Percentiles rank a stretch among this genome's conserved stretches.
phyloP scores from a whole-genome alignment of 2,888 invertebrate species.

The Andrena chrysosceles region DNA sequence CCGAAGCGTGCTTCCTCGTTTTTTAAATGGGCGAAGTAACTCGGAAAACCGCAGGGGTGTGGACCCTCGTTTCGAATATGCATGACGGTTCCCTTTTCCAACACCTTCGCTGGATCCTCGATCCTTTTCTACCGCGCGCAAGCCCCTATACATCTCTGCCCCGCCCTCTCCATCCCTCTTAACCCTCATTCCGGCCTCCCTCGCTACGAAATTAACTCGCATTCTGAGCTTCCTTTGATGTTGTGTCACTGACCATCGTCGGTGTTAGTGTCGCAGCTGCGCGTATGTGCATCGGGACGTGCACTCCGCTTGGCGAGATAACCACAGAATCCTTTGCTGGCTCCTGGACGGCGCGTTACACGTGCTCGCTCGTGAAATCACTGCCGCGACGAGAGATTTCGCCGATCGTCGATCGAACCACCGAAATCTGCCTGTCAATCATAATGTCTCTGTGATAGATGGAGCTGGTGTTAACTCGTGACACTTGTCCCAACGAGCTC shows the following conservation, averaged over 20 bases:
- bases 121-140: not conserved
- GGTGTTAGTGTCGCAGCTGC: not conserved
- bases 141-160: not conserved
- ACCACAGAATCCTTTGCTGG: conserved; percentile 19
- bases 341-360: conserved; percentile 18
- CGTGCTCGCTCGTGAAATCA: not conserved
- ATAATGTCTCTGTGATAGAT: too few species aligned
- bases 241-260: conserved; percentile 42
- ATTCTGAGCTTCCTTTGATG: conserved; percentile 64
- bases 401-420: too few species aligned
- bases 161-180: conserved; percentile 18
- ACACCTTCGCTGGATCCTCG: conserved; percentile 18
- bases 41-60: conserved; percentile 35
- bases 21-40: conserved; percentile 27
- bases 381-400: too few species aligned
- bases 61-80: conserved; percentile 64
- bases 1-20: conserved; percentile 6
- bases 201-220: conserved; percentile 59
- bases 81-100: conserved; percentile 52
- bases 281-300: conserved; percentile 18
- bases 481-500: conserved; percentile 29
- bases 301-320: not conserved
- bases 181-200: conserved; percentile 30
- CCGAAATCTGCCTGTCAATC: too few species aligned
- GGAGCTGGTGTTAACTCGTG: conserved; percentile 1